These are phyloP conservation scores for Sicus ferrugineus DNA, from an alignment of 2,888 invertebrate species.

Conservation along the genomic window DNA sequence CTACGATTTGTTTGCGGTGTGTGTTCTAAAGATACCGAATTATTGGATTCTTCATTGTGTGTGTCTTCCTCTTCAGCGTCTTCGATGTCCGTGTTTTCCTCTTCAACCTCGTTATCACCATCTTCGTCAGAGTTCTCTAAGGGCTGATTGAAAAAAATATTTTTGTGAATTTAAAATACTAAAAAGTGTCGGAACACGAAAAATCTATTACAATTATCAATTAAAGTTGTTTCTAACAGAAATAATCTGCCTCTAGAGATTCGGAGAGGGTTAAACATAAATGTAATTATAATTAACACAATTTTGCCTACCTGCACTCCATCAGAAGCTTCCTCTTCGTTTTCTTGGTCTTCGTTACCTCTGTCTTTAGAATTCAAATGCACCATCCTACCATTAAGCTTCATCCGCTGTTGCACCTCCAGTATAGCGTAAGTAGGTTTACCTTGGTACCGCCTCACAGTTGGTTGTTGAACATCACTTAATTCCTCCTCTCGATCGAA, in stretches of 20 bases:
- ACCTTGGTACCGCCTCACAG: slow-evolving; percentile 58
- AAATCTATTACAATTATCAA: no score
- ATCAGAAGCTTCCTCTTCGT: slow-evolving; percentile 9
- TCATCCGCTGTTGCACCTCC: slow-evolving; percentile 57
- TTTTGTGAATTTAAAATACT: no score
- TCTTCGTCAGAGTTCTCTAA: slow-evolving; percentile 21
- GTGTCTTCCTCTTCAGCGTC: slow-evolving; percentile 32
- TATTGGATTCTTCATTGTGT: slow-evolving; percentile 32
- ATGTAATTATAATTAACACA: no score
- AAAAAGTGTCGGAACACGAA: no score
- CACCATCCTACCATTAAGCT: slow-evolving; percentile 55
- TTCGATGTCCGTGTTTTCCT: slow-evolving; percentile 17
- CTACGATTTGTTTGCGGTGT: slow-evolving; percentile 13
- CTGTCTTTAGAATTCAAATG: slow-evolving; percentile 34
- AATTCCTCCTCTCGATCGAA: slow-evolving; percentile 61
- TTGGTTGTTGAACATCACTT: slow-evolving; percentile 51
- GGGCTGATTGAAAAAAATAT: no score
- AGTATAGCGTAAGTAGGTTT: slow-evolving; percentile 64
- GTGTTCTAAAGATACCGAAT: slow-evolving; percentile 40
- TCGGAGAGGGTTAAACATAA: no score
- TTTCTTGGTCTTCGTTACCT: slow-evolving; percentile 37
- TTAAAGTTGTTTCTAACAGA: no score
- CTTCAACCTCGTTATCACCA: slow-evolving; percentile 27
- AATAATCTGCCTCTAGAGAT: no score
- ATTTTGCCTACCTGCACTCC: slow-evolving; percentile 34